Evolutionary conservation across 2,888 invertebrate species (phyloP).

Genomic region (Hirudinaria manillensis): DNA sequence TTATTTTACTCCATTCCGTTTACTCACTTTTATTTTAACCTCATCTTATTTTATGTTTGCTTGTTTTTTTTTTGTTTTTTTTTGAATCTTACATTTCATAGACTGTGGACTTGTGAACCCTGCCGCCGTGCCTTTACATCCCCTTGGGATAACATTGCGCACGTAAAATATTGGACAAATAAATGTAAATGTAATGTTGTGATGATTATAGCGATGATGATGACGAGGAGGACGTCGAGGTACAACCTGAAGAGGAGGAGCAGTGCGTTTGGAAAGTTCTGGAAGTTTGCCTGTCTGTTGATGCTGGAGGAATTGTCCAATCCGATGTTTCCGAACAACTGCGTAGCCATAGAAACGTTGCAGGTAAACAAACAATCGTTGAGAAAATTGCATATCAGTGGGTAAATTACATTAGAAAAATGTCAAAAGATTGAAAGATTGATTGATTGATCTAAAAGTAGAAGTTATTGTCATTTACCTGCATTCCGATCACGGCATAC

Average conservation of each 20-base stretch:
- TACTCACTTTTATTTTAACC: too few species aligned
- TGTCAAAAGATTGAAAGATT: not conserved
- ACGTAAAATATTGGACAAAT: too few species aligned
- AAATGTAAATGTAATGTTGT: not conserved
- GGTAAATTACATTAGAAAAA: not conserved
- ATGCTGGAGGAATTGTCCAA: slow-evolving; percentile 21
- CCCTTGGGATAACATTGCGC: too few species aligned
- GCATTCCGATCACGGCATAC: slow-evolving; percentile 33
- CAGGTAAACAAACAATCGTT: not conserved
- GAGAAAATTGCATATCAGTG: not conserved
- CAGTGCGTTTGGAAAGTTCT: slow-evolving; percentile 32
- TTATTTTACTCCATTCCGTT: too few species aligned
- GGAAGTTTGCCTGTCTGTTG: slow-evolving; percentile 32
- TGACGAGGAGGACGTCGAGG: not conserved
- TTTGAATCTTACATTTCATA: too few species aligned
- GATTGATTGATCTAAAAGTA: slow-evolving; percentile 1
- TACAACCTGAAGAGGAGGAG: slow-evolving; percentile 28
- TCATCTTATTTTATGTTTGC: too few species aligned
- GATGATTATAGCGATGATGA: not conserved
- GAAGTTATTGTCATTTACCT: slow-evolving; percentile 13
- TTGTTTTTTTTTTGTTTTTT: too few species aligned
- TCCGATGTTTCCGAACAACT: slow-evolving; percentile 32
- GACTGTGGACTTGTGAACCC: too few species aligned
- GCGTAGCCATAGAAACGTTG: not conserved
- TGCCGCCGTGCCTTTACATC: too few species aligned